Base-by-base conservation (phyloP, 1,140 invertebrate genomes). In the Aphaenogaster rudis region DNA sequence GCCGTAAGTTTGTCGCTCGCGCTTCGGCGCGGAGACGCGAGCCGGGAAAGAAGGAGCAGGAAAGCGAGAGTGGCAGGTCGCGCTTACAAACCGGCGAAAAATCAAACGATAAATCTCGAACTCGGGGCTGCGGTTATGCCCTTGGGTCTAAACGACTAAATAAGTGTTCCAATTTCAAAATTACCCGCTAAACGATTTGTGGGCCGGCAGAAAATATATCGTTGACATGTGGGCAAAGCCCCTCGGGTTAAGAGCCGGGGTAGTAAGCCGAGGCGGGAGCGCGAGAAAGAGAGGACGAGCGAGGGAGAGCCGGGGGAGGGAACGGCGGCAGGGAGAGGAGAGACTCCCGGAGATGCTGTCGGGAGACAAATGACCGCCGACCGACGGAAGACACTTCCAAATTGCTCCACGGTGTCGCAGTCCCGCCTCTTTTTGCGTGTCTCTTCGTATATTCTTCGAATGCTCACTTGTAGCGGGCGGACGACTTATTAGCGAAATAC, bases 151-250 rank as follows among this genome's bases (percentile, higher is more conserved):
- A 95, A 95, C 93, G 94, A 93, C 94, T 95, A 94, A 95, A 95
- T 95, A 95, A 95, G 95, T 95, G 94, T 95, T 95, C 94, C 94
- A 95, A 95, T 95, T 95, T 94, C 94, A 94, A 94, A 95, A 95
- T 95, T 94, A 93, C 93, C 92, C 93, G 93, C 94, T 94, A 94
- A 95, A 94, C 95, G 94, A 95, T 95, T 95, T 94, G 95, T 95
- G 92, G 92, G 92, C 93, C 91, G 93, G 94, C 93, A 93, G 94
- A 95, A 95, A 94, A 95, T 94, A 95, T 94, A 95, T 95, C 94
- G 95, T 94, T 94, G 94, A 95, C 94, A 95, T 94, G 94, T 95
- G 94, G 92, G 88, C 90, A 93, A 93, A 94, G 90, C 85, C 90
- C 89, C 88, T 86, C 88, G 88, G 91, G 92, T 86, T 88, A 67